Base-by-base conservation (phyloP, 1,140 invertebrate genomes). In the Oryzaephilus surinamensis region DNA sequence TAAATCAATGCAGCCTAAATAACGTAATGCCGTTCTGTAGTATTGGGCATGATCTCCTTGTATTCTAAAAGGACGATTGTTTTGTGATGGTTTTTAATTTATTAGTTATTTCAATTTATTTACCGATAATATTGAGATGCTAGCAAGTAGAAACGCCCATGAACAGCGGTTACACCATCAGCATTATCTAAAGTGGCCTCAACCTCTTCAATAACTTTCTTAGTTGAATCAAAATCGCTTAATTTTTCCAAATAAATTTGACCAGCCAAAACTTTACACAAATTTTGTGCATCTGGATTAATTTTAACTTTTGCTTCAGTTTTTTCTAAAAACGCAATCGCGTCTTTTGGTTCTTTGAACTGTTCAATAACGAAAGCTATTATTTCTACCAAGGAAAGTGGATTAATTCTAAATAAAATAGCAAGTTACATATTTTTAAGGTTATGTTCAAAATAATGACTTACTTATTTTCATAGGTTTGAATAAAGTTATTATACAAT, bases 381-480 rank as follows among this genome's bases (percentile, higher is more conserved):
- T 38, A 97, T 91, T 71, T 97, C 90, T 17, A 94, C 82, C 31
- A 97, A 63, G 1, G 90, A 87, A 31, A 97, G 65, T 2, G 87
- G 88, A 65, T 95, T 97, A 37, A 97, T 94, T 64, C 92, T 94
- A 57, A 32, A 76, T 73, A 53, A 43, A 36, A 56, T 8, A 30
- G 42, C 40, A 32, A 40, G 3, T 37, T 6, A 27, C 27, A 10
- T 13, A 6, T 6, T 24, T 24, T 28, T 45, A 32, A 54, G 44
- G 50, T 58, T 62, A 54, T 50, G 38, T 43, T 13, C 7, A 31
- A 31, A 32, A 43, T 15, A 21, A 38, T 43, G 37, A 71, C 79
- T 79, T 65, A 95, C 91, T 93, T 95, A 64, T 82, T 95, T 67
- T 97, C 93, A 69, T 97, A 94, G 29, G 87, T 87, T 31, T 80